Evolutionary conservation across 2,113 vertebrate genomes (phyloP), one percentile per base, ranked within the genome.

Genomic region (Alaudala cheleensis): DNA sequence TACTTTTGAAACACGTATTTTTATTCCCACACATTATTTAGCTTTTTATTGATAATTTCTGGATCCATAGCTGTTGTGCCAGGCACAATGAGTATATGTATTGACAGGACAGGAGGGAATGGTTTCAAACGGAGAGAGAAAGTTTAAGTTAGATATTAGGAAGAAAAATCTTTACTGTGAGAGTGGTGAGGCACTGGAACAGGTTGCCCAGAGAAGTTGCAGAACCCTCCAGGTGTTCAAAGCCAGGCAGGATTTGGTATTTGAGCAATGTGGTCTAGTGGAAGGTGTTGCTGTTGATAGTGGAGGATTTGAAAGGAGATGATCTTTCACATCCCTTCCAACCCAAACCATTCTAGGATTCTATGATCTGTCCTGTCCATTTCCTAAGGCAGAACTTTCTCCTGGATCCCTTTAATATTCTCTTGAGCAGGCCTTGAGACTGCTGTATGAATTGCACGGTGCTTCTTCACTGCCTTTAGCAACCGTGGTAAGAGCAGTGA

Each of bases 271-370:
- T 53, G 33, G 18, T 60, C 9, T 18, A 58, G 33, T n/a, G 24
- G 39, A 88, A 81, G 13, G 6, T 17, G 9, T 20, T 2, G 0
- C 18, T 57, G 22, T 20, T 65, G 37, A 24, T 5, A 65, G 37
- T 0, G 0, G 10, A 26, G 7, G 6, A 24, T 65, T 45, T 66
- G 12, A 74, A 81, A 60, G 26, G 6, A 13, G 6, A 4, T 19
- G 14, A 9, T 37, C 10, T 25, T 60, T 74, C 39, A 45, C 26
- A 11, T 73, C 15, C 19, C 15, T n/a, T 65, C 51, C 44, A 51
- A 24, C 12, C 19, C 33, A 73, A 66, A 58, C 15, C 19, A 39
- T 39, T 40, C 51, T 34, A 34, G 40, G 17, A 29, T 23, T 51
- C 51, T 58, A 0, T 45, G 7, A 26, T n/a, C 12, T 81, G 22